These are phyloP conservation scores for Gorilla gorilla DNA, from an alignment of 2,113 vertebrate genomes.

Conservation along the genomic window DNA sequence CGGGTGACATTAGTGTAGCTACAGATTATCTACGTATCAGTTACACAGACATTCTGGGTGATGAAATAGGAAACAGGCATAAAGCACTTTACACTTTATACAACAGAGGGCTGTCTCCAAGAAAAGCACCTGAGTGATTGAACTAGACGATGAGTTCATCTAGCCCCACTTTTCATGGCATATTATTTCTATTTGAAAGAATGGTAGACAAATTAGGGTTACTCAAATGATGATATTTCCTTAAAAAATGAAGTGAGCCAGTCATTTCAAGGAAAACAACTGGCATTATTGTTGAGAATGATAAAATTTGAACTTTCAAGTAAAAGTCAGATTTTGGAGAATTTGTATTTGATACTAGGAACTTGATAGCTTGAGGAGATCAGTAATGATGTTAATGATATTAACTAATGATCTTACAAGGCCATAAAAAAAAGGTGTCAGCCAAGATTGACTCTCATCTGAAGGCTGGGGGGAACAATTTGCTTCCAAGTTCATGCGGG, in stretches of 20 bases:
- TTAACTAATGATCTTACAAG: not conserved
- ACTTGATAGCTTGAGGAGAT: not conserved
- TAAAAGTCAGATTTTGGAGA: not conserved
- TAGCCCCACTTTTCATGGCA: not conserved
- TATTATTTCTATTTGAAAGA: not conserved
- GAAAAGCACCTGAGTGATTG: not conserved
- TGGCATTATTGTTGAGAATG: not conserved
- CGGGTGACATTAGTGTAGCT: not conserved
- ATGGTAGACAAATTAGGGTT: not conserved
- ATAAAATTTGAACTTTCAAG: conserved; percentile 10
- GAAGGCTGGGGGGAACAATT: not conserved
- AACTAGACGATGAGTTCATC: not conserved
- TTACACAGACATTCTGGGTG: not conserved
- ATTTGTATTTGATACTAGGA: not conserved
- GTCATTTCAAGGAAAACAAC: not conserved
- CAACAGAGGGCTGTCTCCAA: not conserved
- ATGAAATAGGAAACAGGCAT: not conserved
- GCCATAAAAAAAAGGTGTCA: not conserved
- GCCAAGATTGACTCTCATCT: not conserved
- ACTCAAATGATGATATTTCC: not conserved
- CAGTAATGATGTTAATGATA: not conserved
- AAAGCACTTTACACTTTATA: not conserved
- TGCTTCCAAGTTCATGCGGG: not conserved
- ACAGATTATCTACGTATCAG: not conserved
- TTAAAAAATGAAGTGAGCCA: not conserved